Evolutionary conservation across 23 tunicate genomes (phyloP).

Genomic region (Halocynthia roretzi): DNA sequence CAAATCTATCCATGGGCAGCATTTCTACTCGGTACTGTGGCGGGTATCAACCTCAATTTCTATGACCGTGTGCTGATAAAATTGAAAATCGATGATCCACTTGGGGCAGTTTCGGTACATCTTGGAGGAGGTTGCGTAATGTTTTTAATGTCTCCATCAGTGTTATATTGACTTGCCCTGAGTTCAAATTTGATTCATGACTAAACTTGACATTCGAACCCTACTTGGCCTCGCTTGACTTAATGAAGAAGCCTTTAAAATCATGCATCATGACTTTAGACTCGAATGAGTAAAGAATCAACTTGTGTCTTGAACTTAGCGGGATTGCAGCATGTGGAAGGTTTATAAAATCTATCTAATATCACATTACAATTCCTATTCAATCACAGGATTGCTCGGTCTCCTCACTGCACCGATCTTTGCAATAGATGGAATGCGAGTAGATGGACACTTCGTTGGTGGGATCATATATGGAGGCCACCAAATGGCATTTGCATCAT

Average conservation of each 20-base stretch:
- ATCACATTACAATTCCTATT: neutral
- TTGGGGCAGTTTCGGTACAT: slow-evolving; percentile 87
- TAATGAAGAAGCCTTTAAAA: too few relatives aligned
- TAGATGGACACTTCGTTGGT: slow-evolving; percentile 34
- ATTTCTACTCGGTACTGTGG: slow-evolving; percentile 59
- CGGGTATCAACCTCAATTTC: slow-evolving; percentile 38
- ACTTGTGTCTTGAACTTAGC: too few relatives aligned
- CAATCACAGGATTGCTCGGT: slow-evolving; percentile 35
- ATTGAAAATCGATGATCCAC: slow-evolving; percentile 77
- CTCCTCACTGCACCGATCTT: slow-evolving; percentile 56
- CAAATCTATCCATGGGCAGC: slow-evolving; percentile 79
- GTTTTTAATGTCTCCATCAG: neutral
- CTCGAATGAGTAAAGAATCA: too few relatives aligned
- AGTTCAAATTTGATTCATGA: too few relatives aligned
- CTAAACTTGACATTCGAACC: too few relatives aligned
- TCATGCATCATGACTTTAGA: too few relatives aligned
- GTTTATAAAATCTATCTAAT: neutral
- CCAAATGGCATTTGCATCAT: slow-evolving; percentile 37
- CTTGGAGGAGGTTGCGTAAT: slow-evolving; percentile 39
- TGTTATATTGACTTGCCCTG: too few relatives aligned
- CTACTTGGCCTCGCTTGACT: too few relatives aligned
- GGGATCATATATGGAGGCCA: slow-evolving; percentile 49
- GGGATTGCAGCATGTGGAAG: too few relatives aligned
- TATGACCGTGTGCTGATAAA: slow-evolving; percentile 29
- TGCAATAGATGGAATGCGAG: slow-evolving; percentile 33